A percentile compares a stretch with the other conserved stretches of the same genome.
phyloP scores from a whole-genome alignment of 2,113 vertebrate species.

The Hippocampus guttulatus region DNA sequence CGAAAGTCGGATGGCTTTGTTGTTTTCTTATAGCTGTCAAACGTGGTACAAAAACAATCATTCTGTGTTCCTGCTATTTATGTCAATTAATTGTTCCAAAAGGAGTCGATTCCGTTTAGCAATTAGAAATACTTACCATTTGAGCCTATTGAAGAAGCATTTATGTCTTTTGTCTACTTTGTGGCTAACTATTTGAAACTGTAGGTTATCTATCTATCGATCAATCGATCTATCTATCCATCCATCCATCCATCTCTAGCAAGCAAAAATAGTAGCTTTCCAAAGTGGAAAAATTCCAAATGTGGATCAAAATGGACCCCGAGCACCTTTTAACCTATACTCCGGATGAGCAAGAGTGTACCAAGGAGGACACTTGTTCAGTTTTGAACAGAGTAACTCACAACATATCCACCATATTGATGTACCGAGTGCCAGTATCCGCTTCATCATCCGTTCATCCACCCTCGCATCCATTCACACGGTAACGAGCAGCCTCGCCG shows the following conservation, averaged over 20 bases:
- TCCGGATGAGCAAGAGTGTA: background rate
- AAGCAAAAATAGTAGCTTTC: background rate
- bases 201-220: background rate
- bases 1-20: background rate
- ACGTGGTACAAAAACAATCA: background rate
- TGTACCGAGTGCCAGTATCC: background rate
- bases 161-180: background rate
- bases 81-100: background rate
- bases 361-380: background rate
- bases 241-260: too few relatives aligned
- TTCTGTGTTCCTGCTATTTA: too few relatives aligned
- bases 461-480: constrained; percentile 41
- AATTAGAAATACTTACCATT: background rate
- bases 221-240: too few relatives aligned
- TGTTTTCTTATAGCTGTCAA: background rate
- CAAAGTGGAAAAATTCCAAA: background rate
- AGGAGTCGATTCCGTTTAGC: background rate
- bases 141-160: background rate
- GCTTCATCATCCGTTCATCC: constrained; percentile 22
- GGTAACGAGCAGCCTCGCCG: constrained; percentile 40
- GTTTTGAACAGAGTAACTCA: background rate
- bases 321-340: background rate
- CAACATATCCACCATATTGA: background rate
- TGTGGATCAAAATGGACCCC: background rate
- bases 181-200: background rate